These are phyloP conservation scores for Macaria liturata DNA, from an alignment of 2,888 invertebrate genomes.

Conservation along the genomic window DNA sequence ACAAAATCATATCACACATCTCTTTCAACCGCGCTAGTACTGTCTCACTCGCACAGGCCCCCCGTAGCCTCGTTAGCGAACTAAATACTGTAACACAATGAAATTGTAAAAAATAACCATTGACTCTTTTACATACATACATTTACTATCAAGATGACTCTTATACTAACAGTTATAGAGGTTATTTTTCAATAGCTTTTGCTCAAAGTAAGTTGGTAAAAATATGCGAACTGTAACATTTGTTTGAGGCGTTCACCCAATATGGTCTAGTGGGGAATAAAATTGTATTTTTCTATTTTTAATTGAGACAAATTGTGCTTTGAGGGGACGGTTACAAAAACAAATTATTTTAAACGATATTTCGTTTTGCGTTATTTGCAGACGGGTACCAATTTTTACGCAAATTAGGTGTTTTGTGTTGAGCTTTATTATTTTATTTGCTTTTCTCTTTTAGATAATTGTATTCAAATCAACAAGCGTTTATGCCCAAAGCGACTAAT, in stretches of 20 bases:
- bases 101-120: constrained; percentile 71
- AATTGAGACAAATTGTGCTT: constrained; percentile 67
- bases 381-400: not conserved
- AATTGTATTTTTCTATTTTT: constrained; percentile 77
- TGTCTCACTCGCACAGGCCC: constrained; percentile 55
- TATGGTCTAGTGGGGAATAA: constrained; percentile 66
- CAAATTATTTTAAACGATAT: constrained; percentile 48
- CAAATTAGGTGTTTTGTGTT: not conserved
- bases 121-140: constrained; percentile 44
- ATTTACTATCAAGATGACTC: constrained; percentile 18
- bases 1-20: constrained; percentile 56
- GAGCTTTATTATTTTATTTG: too few species aligned
- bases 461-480: too few species aligned
- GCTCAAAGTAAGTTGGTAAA: constrained; percentile 28
- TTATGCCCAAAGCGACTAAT: too few species aligned
- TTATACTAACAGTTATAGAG: constrained; percentile 32
- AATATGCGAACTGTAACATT: constrained; percentile 63
- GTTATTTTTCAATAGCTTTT: constrained; percentile 27
- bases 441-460: too few species aligned
- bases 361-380: constrained; percentile 37
- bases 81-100: constrained; percentile 76
- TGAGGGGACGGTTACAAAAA: constrained; percentile 43
- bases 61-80: constrained; percentile 76
- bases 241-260: constrained; percentile 79
- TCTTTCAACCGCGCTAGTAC: constrained; percentile 38